Conservation (phyloP, 2,113 vertebrate species). For the Leptocoma aspasia region DNA sequence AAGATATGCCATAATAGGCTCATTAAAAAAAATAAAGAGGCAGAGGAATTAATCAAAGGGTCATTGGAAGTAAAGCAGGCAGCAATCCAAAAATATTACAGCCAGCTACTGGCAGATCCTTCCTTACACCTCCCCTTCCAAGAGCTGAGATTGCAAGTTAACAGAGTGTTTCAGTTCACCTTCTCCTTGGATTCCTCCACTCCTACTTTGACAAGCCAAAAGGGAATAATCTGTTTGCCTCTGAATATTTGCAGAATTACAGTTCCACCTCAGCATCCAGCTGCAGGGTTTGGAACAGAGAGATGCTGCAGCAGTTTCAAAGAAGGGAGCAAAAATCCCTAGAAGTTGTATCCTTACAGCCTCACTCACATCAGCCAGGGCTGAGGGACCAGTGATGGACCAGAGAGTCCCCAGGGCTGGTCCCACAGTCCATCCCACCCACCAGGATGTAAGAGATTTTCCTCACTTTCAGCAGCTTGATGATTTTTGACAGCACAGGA, state of each 20-base stretch:
- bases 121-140: not conserved
- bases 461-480: not conserved
- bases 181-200: not conserved
- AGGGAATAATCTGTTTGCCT: not conserved
- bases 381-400: not conserved
- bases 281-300: not conserved
- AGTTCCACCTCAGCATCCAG: not conserved
- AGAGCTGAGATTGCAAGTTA: conserved; percentile 15
- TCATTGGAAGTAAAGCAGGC: conserved; percentile 34
- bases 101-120: not conserved
- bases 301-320: not conserved
- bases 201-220: fast-evolving
- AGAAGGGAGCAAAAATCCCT: not conserved
- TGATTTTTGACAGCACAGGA: not conserved
- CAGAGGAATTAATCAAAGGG: conserved; percentile 58
- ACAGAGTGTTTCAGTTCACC: not conserved
- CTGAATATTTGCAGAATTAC: conserved; percentile 6
- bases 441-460: not conserved
- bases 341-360: not conserved
- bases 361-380: not conserved
- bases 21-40: conserved; percentile 67
- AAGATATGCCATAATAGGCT: conserved; percentile 56
- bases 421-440: not conserved
- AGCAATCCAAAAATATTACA: conserved; percentile 51
- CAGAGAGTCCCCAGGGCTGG: not conserved